A percentile compares a stretch with the other conserved stretches of the same genome.
These are phyloP conservation scores for Felis catus DNA, from an alignment of 2,113 vertebrate species.

Conservation along the genomic window DNA sequence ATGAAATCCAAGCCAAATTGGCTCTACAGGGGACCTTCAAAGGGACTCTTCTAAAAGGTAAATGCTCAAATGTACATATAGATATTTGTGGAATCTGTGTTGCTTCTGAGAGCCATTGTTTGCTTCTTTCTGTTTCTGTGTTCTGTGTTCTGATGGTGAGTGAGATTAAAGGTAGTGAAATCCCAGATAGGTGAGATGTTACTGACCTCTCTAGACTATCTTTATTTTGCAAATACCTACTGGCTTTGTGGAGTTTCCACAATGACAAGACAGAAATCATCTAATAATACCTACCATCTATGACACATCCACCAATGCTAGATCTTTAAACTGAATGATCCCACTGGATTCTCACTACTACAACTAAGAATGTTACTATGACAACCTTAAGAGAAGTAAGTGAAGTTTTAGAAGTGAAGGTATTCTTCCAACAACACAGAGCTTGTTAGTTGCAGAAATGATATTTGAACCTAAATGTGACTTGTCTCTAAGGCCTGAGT, in stretches of 20 bases:
- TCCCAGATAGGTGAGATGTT: neutral
- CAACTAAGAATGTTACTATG: neutral
- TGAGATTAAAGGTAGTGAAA: slow-evolving; percentile 1
- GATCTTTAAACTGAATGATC: neutral
- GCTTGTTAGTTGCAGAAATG: neutral
- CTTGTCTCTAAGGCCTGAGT: neutral
- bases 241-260: neutral
- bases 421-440: neutral
- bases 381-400: neutral
- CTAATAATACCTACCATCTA: neutral
- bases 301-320: neutral
- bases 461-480: neutral
- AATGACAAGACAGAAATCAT: neutral
- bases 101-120: neutral
- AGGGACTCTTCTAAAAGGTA: neutral
- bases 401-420: neutral
- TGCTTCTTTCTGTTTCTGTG: slow-evolving; percentile 42
- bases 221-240: slow-evolving; percentile 35
- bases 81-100: slow-evolving; percentile 18
- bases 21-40: neutral
- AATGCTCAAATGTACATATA: neutral
- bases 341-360: neutral
- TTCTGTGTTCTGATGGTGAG: neutral
- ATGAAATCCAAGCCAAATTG: neutral
- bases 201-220: neutral